phyloP scores from a whole-genome alignment of 2,888 invertebrate genomes.

The Cheiracanthium punctorium region DNA sequence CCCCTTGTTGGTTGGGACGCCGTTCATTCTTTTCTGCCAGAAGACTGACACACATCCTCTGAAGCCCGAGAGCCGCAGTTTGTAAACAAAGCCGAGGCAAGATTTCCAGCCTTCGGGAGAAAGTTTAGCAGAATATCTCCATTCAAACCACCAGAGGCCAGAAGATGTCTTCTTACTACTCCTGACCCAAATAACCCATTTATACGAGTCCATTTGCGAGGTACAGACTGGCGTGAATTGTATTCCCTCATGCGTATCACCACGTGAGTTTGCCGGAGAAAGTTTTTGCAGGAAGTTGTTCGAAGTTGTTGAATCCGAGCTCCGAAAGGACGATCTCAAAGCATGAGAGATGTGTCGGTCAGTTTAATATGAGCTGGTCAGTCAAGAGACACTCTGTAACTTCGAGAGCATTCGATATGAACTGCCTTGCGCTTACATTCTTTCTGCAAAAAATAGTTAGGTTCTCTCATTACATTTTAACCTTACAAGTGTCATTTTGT shows the following conservation, averaged over 20 bases:
- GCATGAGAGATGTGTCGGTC: too few species aligned
- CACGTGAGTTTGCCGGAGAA: conserved; percentile 31
- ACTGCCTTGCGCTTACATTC: too few species aligned
- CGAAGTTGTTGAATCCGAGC: too few species aligned
- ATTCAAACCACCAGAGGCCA: not conserved
- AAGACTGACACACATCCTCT: not conserved
- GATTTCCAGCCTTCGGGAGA: conserved; percentile 20
- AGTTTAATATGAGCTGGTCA: too few species aligned
- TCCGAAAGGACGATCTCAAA: too few species aligned
- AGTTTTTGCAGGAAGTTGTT: not conserved
- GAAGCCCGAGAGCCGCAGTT: conserved; percentile 17
- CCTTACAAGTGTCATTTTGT: too few species aligned
- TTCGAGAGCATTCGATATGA: too few species aligned
- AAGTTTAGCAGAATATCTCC: conserved; percentile 26
- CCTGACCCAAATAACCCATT: conserved; percentile 43
- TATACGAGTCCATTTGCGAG: not conserved
- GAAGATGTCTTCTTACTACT: conserved; percentile 18
- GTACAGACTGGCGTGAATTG: not conserved
- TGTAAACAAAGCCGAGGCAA: conserved; percentile 43
- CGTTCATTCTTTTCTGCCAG: conserved; percentile 20
- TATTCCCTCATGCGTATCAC: conserved; percentile 46
- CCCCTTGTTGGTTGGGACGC: not conserved
- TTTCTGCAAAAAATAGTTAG: too few species aligned
- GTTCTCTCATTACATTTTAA: too few species aligned
- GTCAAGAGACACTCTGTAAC: too few species aligned